A percentile compares a stretch with the other conserved stretches of the same genome.
Evolutionary conservation across 1,140 invertebrate genomes (phyloP).

Genomic region (Drosophila lacertosa): DNA sequence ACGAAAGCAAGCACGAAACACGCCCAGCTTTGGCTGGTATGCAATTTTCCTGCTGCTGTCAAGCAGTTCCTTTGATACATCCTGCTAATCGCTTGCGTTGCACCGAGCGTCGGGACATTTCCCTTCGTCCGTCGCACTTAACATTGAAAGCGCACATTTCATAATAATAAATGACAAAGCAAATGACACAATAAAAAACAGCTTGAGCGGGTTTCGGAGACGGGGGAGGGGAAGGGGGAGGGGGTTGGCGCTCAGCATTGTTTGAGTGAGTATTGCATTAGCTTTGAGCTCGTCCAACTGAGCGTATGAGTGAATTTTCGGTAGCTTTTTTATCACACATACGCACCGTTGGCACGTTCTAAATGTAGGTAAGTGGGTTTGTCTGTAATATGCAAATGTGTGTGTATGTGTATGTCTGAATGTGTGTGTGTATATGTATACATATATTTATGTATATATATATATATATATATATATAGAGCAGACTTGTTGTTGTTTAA

Average conservation of each 20-base stretch:
- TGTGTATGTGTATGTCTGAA: slow-evolving; percentile 31
- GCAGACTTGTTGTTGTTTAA: slow-evolving; percentile 71
- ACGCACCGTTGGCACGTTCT: slow-evolving; percentile 67
- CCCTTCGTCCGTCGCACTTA: slow-evolving; percentile 8
- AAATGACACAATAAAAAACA: slow-evolving; percentile 40
- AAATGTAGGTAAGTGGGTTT: slow-evolving; percentile 75
- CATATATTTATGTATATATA: not conserved
- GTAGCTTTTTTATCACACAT: slow-evolving; percentile 58
- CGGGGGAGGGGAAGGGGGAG: not conserved
- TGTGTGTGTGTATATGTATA: slow-evolving; percentile 23
- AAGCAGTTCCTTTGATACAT: not conserved
- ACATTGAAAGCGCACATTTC: slow-evolving; percentile 37
- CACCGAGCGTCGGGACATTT: not conserved
- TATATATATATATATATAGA: slow-evolving; percentile 34
- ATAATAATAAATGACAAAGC: slow-evolving; percentile 28
- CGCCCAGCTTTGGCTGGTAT: no score
- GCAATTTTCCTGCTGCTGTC: slow-evolving; percentile 1
- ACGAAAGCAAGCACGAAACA: no score
- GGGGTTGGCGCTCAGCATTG: slow-evolving; percentile 4
- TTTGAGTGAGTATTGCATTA: slow-evolving; percentile 61
- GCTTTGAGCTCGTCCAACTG: slow-evolving; percentile 40
- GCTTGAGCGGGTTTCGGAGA: slow-evolving; percentile 8
- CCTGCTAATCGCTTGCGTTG: not conserved
- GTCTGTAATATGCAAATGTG: slow-evolving; percentile 22
- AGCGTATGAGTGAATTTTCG: slow-evolving; percentile 60